These are phyloP conservation scores for Cephus pulcher DNA, from an alignment of 2,888 invertebrate species.

Conservation along the genomic window DNA sequence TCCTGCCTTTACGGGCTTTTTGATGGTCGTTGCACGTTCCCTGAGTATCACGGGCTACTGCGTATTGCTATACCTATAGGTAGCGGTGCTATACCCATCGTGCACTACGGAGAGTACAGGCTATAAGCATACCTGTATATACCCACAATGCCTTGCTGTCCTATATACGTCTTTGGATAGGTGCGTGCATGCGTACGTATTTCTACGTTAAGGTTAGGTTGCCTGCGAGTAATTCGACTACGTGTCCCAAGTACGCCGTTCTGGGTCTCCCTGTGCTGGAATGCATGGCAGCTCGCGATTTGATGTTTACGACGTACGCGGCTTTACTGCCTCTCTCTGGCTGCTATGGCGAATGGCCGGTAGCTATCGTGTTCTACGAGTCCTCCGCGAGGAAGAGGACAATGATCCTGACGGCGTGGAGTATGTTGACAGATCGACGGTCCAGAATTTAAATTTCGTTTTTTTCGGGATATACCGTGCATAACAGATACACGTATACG, in stretches of 20 bases:
- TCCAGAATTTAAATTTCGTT: not conserved
- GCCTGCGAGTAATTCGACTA: not conserved
- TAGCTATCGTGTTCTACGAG: not conserved
- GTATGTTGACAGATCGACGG: not conserved
- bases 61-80: not conserved
- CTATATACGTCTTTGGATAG: not conserved
- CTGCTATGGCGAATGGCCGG: not conserved
- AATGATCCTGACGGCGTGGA: not conserved
- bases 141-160: not conserved
- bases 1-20: conserved; percentile 34
- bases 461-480: not conserved
- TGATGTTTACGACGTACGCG: conserved; percentile 33
- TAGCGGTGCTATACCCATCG: not conserved
- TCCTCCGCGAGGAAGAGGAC: not conserved
- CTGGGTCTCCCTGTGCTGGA: not conserved
- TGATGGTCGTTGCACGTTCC: conserved; percentile 16
- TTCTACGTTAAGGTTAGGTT: not conserved
- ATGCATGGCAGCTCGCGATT: conserved; percentile 17
- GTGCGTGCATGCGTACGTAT: not conserved
- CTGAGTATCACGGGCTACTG: not conserved
- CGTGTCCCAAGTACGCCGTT: not conserved
- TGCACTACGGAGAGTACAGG: not conserved
- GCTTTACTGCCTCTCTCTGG: conserved; percentile 26
- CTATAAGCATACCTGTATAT: not conserved
- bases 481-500: not conserved